Conservation (phyloP, 2,113 vertebrate genomes). For the Anolis sagrei region DNA sequence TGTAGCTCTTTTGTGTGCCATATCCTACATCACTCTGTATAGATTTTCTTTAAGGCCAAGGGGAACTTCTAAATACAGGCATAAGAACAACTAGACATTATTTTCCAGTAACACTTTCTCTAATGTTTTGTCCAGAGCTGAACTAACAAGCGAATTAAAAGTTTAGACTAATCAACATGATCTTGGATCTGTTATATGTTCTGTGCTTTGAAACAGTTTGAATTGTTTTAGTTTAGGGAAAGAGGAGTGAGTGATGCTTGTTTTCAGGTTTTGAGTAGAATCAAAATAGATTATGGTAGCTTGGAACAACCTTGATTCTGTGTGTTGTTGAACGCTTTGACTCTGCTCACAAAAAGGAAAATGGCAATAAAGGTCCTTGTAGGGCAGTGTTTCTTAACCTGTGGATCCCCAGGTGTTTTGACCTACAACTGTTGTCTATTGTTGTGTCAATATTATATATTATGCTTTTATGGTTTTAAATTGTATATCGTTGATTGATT, state of each 20-base stretch:
- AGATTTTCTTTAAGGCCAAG: constrained; percentile 32
- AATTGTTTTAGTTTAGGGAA: not conserved
- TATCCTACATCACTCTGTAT: constrained; percentile 25
- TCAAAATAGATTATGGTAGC: not conserved
- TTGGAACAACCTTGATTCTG: too few species aligned
- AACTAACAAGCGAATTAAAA: constrained; percentile 19
- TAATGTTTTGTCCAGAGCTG: constrained; percentile 2
- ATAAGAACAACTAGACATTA: constrained; percentile 18
- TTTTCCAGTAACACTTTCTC: constrained; percentile 28
- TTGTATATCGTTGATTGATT: too few species aligned
- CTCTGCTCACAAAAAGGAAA: too few species aligned
- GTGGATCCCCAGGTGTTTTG: too few species aligned
- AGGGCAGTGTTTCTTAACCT: too few species aligned
- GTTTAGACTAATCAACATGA: not conserved
- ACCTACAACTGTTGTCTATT: too few species aligned
- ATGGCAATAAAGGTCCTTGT: too few species aligned
- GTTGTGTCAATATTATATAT: too few species aligned
- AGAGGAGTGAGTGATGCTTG: not conserved
- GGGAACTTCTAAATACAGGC: constrained; percentile 24
- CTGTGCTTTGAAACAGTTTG: too few species aligned
- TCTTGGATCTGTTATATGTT: constrained; percentile 12
- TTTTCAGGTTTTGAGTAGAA: not conserved
- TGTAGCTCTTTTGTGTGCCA: constrained; percentile 4
- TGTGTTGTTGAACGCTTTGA: too few species aligned
- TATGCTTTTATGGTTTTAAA: too few species aligned